These are phyloP conservation scores for Pangasius sanitwongsei DNA, from an alignment of 2,797 vertebrate genomes.

Conservation along the genomic window DNA sequence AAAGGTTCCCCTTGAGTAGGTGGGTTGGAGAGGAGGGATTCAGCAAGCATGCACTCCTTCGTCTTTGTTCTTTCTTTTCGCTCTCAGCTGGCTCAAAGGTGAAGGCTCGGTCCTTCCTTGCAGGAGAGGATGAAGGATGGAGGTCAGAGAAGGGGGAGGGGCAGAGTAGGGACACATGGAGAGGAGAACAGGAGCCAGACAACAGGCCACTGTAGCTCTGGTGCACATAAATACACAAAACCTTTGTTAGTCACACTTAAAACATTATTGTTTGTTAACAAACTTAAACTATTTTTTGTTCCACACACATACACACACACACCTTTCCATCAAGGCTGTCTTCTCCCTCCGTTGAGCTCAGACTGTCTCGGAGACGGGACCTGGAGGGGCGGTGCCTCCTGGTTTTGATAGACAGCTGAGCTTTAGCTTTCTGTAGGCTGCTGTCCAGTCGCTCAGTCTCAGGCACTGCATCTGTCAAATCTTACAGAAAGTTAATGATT, in stretches of 20 bases:
- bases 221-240: slow-evolving; percentile 46
- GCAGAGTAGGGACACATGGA: slow-evolving; percentile 59
- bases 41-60: slow-evolving; percentile 57
- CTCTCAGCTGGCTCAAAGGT: slow-evolving; percentile 67
- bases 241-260: not conserved
- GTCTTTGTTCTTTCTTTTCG: slow-evolving; percentile 65
- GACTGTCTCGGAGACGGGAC: slow-evolving; percentile 64
- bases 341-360: slow-evolving; percentile 61
- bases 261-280: too few species aligned
- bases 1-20: slow-evolving; percentile 70
- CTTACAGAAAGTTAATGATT: slow-evolving; percentile 50
- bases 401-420: slow-evolving; percentile 78
- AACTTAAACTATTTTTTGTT: not conserved
- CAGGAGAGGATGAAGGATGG: slow-evolving; percentile 53
- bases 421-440: slow-evolving; percentile 81
- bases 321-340: slow-evolving; percentile 49
- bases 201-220: slow-evolving; percentile 66
- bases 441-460: slow-evolving; percentile 81
- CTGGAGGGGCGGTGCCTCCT: slow-evolving; percentile 76
- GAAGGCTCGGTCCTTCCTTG: slow-evolving; percentile 64
- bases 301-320: not conserved
- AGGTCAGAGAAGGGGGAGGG: slow-evolving; percentile 51
- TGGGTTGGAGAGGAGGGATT: slow-evolving; percentile 67
- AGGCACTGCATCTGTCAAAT: slow-evolving; percentile 81
- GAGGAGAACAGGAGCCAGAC: slow-evolving; percentile 69